A percentile compares a stretch with the other conserved stretches of the same genome.
phyloP scores from a whole-genome alignment of 2,113 vertebrate genomes.

The Perognathus longimembris region DNA sequence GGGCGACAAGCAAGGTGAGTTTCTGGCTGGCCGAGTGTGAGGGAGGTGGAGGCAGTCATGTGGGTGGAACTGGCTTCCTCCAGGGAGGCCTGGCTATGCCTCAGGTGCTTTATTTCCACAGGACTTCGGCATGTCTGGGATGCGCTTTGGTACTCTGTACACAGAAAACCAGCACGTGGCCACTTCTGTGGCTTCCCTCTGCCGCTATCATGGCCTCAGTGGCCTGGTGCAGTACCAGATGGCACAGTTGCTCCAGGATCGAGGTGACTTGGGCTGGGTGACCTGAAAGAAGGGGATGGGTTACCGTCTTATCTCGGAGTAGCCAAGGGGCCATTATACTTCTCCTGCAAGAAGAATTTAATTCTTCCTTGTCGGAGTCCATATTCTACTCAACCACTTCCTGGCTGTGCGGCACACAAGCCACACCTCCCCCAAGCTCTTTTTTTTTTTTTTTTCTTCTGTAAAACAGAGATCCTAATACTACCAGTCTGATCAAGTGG shows the following conservation, averaged over 20 bases:
- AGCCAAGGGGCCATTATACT: neutral
- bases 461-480: neutral
- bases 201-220: conserved; percentile 91
- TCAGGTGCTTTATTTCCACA: conserved; percentile 72
- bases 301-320: neutral
- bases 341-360: neutral
- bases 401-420: neutral
- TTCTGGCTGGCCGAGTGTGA: neutral
- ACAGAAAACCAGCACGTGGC: conserved; percentile 93
- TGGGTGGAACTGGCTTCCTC: neutral
- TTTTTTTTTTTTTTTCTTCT: neutral
- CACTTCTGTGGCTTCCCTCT: conserved; percentile 91
- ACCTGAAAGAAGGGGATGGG: neutral
- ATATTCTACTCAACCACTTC: neutral
- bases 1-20: conserved; percentile 96
- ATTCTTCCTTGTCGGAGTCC: neutral
- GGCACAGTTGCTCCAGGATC: conserved; percentile 92
- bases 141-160: conserved; percentile 94
- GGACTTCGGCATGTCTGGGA: conserved; percentile 95
- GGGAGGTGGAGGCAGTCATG: neutral
- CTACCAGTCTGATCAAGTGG: neutral
- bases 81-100: neutral
- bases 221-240: conserved; percentile 93
- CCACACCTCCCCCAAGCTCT: neutral
- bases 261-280: conserved; percentile 85